Evolutionary conservation across 2,888 invertebrate genomes (phyloP), one percentile per base, ranked within the genome.

Genomic region (Malacosoma neustria): DNA sequence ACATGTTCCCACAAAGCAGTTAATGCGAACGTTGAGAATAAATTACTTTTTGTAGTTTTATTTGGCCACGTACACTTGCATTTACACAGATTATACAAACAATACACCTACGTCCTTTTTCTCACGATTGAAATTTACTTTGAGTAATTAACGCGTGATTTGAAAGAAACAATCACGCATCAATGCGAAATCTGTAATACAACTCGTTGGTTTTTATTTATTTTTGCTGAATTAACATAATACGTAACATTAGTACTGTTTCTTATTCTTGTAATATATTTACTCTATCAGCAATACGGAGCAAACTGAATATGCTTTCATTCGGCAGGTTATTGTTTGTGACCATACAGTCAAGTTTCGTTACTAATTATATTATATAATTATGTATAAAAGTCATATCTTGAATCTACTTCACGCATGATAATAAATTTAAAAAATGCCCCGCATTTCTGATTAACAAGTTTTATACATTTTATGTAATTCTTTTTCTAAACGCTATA

Each of bases 1-100:
- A 65, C 67, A 60, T 65, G 56, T 80, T 80, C 80, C 71, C 79
- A 81, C 74, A 69, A 63, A 71, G 60, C 62, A 57, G 66, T 72
- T 70, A 72, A 66, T 69, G 63, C 69, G 71, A 75, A 73, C 71
- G 71, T 60, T 61, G 55, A 57, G 63, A 71, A 69, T 69, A 61
- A 71, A 63, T 61, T 61, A 52, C 62, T 63, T 68, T 67, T 72
- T 64, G 62, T 71, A 62, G 45, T 51, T 54, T 49, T 54, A 68
- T 22, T 22, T 22, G 22, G 22, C 22, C 9, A 22, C 22, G 9
- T 22, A 6, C 22, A 22, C 22, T 22, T 22, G 22, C 22, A 22
- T 22, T 22, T 7, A 22, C 9, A 22, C 9, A 3, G 22, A 22
- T 7, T 7, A 22, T 22, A 9, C 22, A 7, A 22, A 22, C 22